Evolutionary conservation across 2,113 vertebrate species (phyloP).

Genomic region (Psophia crepitans): DNA sequence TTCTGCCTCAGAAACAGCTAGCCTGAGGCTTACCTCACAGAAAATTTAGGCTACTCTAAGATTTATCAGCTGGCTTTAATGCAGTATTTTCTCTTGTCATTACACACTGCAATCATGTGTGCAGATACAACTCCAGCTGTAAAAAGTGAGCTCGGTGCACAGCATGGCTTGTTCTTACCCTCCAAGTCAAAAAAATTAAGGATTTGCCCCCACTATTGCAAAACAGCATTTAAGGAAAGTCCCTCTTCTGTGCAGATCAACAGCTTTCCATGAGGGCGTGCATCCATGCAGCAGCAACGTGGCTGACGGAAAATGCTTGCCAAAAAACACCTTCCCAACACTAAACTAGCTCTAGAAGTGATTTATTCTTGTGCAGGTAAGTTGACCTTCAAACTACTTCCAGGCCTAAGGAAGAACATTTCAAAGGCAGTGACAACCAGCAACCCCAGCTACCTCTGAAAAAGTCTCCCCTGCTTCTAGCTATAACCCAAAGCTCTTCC

Average conservation of each 20-base stretch:
- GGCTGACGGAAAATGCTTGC: neutral
- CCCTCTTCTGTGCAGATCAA: neutral
- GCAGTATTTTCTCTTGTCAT: neutral
- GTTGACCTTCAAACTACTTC: neutral
- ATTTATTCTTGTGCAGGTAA: neutral
- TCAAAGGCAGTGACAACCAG: neutral
- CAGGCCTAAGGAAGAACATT: neutral
- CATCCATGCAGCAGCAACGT: neutral
- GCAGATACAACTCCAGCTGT: neutral
- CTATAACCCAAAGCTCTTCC: neutral
- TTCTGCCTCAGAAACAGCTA: neutral
- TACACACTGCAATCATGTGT: neutral
- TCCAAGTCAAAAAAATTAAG: neutral
- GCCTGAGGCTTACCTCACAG: neutral
- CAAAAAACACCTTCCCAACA: neutral
- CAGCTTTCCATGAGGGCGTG: neutral
- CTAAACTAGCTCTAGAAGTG: neutral
- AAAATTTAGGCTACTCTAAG: neutral
- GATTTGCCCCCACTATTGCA: neutral
- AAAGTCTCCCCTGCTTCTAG: neutral
- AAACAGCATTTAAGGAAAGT: neutral
- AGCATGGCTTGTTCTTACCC: neutral
- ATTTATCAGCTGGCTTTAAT: neutral
- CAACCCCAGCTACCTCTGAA: neutral
- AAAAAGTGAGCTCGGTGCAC: neutral